Evolutionary conservation across 2,113 vertebrate species (phyloP), one percentile per base, ranked within the genome.

Genomic region (Phyllostomus discolor): DNA sequence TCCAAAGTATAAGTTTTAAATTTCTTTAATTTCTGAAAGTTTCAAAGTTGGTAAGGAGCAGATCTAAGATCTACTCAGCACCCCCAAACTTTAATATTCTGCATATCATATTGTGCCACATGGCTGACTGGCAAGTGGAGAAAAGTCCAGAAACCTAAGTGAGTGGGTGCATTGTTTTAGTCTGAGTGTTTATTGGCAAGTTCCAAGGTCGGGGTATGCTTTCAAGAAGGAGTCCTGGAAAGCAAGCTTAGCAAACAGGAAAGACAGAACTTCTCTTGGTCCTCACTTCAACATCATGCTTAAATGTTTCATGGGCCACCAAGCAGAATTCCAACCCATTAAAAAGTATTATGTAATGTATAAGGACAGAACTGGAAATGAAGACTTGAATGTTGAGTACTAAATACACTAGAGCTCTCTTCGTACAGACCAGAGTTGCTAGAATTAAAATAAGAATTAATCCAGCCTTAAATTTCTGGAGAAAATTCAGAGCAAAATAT

Each of bases 401-500:
- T 33, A 9, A 86, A 50, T 57, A 80, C 24, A 52, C 4, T 59
- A 81, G 41, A 38, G 4, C 4, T 91, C 50, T 90, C 54, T 70
- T 76, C 43, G 73, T 92, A 87, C 92, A 90, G 19, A 41, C 31
- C 79, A 35, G 92, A 22, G 4, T 50, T 81, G 19, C 62, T 75
- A 85, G n/a, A 82, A 95, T 70, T 88, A 75, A 94, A 96, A 89
- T 12, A 83, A 94, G 85, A 94, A 82, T 86, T 96, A 91, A 92
- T 79, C 54, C 78, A 92, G 54, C 31, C 48, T 90, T 94, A 90
- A 95, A 92, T 69, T 96, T 95, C 84, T 92, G 66, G 78, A 84
- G 91, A 83, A 89, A 94, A 92, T 69, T 79, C 88, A 86, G 73
- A 94, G 59, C 20, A 85, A 97, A 97, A 94, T 97, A 95, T 96